phyloP scores from a whole-genome alignment of 1,140 invertebrate genomes.

The Megalopta genalis region DNA sequence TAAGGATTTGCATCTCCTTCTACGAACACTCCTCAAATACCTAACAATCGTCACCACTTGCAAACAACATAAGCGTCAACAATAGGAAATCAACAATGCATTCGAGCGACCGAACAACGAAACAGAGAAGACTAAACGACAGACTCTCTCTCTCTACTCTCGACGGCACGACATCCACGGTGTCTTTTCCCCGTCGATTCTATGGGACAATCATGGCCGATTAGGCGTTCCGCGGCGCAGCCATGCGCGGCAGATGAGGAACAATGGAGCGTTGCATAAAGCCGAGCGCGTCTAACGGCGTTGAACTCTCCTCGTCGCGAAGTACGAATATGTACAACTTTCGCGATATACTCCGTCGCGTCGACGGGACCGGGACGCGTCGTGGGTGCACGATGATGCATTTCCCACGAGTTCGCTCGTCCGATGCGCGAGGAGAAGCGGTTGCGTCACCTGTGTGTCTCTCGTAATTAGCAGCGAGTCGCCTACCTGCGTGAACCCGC shows the following conservation, averaged over 20 bases:
- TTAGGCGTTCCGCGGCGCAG: not conserved
- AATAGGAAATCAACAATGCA: too few species aligned
- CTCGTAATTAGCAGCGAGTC: conserved; percentile 27
- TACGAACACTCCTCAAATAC: too few species aligned
- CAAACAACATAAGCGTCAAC: too few species aligned
- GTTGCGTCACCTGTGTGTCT: conserved; percentile 15
- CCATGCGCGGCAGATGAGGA: not conserved
- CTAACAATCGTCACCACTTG: too few species aligned
- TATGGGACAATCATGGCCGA: not conserved
- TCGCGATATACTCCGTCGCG: conserved; percentile 16
- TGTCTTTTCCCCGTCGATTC: not conserved
- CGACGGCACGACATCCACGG: too few species aligned
- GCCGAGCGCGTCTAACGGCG: conserved; percentile 5
- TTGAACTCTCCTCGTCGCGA: not conserved
- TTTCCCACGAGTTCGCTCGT: conserved; percentile 31
- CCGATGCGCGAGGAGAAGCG: not conserved
- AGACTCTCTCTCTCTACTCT: too few species aligned
- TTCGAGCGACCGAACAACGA: too few species aligned
- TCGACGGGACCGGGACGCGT: not conserved
- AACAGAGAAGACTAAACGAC: too few species aligned
- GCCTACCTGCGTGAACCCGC: not conserved
- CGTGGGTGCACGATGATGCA: not conserved
- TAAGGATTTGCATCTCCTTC: too few species aligned
- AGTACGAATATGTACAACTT: conserved; percentile 29
- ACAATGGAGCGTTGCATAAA: conserved; percentile 31